Conservation (phyloP, 92 coral and sea anemone species). For the Porites evermanni region DNA sequence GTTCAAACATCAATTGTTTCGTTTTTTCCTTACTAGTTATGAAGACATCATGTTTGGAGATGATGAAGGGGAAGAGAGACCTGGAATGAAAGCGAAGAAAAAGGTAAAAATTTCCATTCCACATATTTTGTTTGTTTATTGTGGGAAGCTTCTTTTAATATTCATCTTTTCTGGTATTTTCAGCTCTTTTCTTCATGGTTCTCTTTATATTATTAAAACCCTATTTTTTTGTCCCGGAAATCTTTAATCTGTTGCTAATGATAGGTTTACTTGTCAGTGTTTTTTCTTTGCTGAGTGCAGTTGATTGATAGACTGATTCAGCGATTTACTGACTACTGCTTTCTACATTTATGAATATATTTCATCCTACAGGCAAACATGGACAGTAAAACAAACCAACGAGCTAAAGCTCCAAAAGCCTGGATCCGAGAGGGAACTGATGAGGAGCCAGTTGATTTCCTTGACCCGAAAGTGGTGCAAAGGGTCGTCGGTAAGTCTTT, state of each 20-base stretch:
- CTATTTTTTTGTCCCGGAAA: no score
- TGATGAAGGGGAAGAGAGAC: slow-evolving; percentile 71
- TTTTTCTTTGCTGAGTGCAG: no score
- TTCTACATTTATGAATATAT: background rate
- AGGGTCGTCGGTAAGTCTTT: slow-evolving; percentile 83
- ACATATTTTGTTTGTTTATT: no score
- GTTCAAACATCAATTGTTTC: background rate
- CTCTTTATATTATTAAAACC: no score
- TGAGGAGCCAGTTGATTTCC: slow-evolving; percentile 97
- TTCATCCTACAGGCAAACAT: slow-evolving; percentile 49
- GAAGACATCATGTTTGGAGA: slow-evolving; percentile 98
- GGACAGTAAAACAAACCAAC: slow-evolving; percentile 53
- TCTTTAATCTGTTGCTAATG: no score
- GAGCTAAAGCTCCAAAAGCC: slow-evolving; percentile 67
- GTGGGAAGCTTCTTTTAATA: background rate
- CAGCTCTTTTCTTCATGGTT: background rate
- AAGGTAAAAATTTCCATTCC: background rate
- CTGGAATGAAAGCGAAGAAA: slow-evolving; percentile 26
- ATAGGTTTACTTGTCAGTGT: background rate
- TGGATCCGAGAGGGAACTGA: slow-evolving; percentile 96
- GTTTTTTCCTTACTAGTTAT: slow-evolving; percentile 64
- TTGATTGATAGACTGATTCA: background rate
- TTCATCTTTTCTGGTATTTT: background rate
- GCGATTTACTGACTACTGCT: background rate
- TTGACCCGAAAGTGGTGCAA: slow-evolving; percentile 90